Percentiles rank a stretch among this genome's conserved stretches.
Evolutionary conservation across 2,797 vertebrate genomes (phyloP).

Genomic region (Hemitrygon akajei): DNA sequence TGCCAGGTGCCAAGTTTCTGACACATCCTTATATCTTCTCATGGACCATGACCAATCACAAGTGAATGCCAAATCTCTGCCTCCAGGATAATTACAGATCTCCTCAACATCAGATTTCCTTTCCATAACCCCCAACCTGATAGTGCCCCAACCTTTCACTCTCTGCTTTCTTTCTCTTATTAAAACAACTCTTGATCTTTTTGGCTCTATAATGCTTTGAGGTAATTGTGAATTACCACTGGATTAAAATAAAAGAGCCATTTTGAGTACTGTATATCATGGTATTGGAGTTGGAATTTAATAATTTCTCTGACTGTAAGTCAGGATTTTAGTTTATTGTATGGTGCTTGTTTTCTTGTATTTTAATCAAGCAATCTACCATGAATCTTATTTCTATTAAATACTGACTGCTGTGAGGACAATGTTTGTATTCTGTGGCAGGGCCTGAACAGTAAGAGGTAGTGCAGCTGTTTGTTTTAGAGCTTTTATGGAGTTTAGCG

Average conservation of each 20-base stretch:
- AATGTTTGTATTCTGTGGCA: neutral
- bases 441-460: neutral
- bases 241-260: neutral
- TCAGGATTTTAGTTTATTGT: neutral
- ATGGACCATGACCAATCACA: no score
- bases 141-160: no score
- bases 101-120: no score
- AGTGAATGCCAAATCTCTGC: no score
- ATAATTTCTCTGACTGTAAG: neutral
- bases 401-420: neutral
- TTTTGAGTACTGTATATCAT: neutral
- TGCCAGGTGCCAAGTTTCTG: no score
- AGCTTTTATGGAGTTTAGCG: neutral
- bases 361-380: neutral
- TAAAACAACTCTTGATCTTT: no score
- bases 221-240: neutral
- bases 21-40: no score
- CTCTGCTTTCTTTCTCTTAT: no score
- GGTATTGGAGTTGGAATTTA: neutral
- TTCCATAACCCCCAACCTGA: no score
- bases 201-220: neutral
- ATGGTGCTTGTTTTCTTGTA: neutral
- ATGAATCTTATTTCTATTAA: no score
- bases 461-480: neutral
- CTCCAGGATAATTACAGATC: no score